Conservation (phyloP, 2,113 vertebrate species). For the Myxocyprinus asiaticus region DNA sequence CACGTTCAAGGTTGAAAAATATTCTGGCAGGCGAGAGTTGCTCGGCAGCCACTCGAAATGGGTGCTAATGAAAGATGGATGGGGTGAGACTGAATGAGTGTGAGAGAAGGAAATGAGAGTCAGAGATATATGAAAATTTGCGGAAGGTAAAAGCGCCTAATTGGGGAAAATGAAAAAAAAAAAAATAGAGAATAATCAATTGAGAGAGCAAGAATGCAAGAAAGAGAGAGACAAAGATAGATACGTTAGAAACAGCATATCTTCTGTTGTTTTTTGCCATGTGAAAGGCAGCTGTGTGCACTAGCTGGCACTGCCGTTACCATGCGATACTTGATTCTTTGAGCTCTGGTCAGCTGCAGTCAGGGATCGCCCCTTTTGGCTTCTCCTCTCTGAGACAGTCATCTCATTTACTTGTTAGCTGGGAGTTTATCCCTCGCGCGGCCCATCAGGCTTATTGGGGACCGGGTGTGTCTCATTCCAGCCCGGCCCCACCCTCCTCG, state of each 20-base stretch:
- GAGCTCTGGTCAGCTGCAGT: constrained; percentile 21
- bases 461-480: too few relatives aligned
- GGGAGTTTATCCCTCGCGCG: too few relatives aligned
- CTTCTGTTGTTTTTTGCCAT: constrained; percentile 19
- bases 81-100: neutral
- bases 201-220: neutral
- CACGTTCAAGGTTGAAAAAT: neutral
- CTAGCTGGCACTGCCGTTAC: neutral
- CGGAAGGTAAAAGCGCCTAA: too few relatives aligned
- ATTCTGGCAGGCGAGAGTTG: neutral
- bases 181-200: too few relatives aligned
- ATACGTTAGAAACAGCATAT: constrained; percentile 8
- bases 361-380: constrained; percentile 43
- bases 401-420: constrained; percentile 2
- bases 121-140: constrained; percentile 21
- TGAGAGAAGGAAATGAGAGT: constrained; percentile 20
- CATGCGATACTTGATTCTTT: constrained; percentile 46
- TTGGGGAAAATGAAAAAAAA: too few relatives aligned
- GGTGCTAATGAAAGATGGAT: constrained; percentile 15
- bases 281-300: constrained; percentile 24
- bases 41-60: too few relatives aligned
- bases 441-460: too few relatives aligned
- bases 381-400: constrained; percentile 13
- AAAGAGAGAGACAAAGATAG: constrained; percentile 25
- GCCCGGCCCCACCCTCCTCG: too few relatives aligned